Base-by-base conservation (phyloP, 2,797 vertebrate genomes). In the Gallirallus australis region DNA sequence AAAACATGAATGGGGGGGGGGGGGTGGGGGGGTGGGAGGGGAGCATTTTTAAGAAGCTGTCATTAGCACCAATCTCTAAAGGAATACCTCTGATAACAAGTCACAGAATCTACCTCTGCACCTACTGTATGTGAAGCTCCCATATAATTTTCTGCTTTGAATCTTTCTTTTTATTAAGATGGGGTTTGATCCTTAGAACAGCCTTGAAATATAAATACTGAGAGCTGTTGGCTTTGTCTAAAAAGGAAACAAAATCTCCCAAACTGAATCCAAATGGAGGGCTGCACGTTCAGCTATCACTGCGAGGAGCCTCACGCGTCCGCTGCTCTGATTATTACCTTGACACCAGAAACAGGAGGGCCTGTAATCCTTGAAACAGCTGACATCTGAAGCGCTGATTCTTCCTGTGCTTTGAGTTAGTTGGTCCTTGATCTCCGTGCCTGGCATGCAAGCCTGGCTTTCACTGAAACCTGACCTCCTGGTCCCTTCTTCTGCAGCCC, bases 171-270 rank as follows among this genome's bases (percentile, higher is more conserved):
- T 93, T 94, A 89, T 96, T 92, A 94, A 97, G 88, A 78, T 80
- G 50, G 72, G 45, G 27, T 97, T 98, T 96, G 88, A 89, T 96
- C 86, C 97, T 97, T 96, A 88, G 94, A 97, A 87, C 35, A 82
- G 89, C 50, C 60, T 70, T 89, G 85, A 66, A 89, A 86, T 68
- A 50, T 69, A 92, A 92, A 95, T 95, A 71, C 70, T 89, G 77
- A 72, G 56, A 3, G 0, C 76, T 54, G 48, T 79, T 94, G 77
- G 90, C 92, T 96, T 96, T 96, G 91, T 96, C 93, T 94, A 42
- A 75, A 96, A 94, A 93, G 23, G 89, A 85, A 96, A 95, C 93
- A 94, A 86, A 96, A 88, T 95, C 90, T 84, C 64, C 86, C 88
- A 95, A 92, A 82, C 78, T 16, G 78, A 91, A 96, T 93, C 77